Percentiles rank a stretch among this genome's conserved stretches.
phyloP scores from a whole-genome alignment of 2,797 vertebrate genomes.

The Glyptemys insculpta region DNA sequence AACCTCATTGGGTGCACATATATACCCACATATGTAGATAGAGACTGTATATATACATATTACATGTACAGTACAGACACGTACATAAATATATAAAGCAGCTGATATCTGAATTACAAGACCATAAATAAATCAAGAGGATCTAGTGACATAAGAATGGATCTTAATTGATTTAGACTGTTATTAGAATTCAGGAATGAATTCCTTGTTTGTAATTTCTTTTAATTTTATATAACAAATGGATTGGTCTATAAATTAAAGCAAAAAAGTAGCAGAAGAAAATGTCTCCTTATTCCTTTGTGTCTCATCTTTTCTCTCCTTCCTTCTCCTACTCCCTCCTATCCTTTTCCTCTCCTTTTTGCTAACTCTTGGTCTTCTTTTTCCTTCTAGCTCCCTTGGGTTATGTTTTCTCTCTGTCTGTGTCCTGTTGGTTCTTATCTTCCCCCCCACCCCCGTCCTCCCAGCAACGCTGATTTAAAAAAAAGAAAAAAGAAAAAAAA shows the following conservation, averaged over 20 bases:
- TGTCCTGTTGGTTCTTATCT: slow-evolving; percentile 17
- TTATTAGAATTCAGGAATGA: slow-evolving; percentile 54
- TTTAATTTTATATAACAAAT: slow-evolving; percentile 71
- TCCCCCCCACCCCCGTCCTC: not conserved
- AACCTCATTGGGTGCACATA: not conserved
- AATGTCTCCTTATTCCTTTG: not conserved
- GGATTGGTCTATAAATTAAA: slow-evolving; percentile 74
- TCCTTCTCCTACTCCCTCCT: slow-evolving; percentile 25
- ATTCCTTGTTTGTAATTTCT: slow-evolving; percentile 59
- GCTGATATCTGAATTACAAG: slow-evolving; percentile 59
- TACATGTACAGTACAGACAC: not conserved
- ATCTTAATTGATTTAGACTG: slow-evolving; percentile 18
- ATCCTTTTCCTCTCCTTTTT: not conserved
- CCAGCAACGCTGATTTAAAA: slow-evolving; percentile 25
- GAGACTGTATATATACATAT: slow-evolving; percentile 32
- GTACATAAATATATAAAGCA: slow-evolving; percentile 68
- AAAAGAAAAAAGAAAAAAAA: slow-evolving; percentile 8
- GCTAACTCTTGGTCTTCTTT: slow-evolving; percentile 48
- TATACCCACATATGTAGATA: slow-evolving; percentile 39
- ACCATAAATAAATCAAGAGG: not conserved
- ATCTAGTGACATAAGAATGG: slow-evolving; percentile 25
- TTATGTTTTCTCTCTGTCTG: slow-evolving; percentile 58
- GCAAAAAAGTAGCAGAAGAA: slow-evolving; percentile 59
- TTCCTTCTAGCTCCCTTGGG: slow-evolving; percentile 47
- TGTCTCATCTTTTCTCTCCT: not conserved